phyloP scores from a whole-genome alignment of 2,797 vertebrate genomes.

The Poecilia picta region DNA sequence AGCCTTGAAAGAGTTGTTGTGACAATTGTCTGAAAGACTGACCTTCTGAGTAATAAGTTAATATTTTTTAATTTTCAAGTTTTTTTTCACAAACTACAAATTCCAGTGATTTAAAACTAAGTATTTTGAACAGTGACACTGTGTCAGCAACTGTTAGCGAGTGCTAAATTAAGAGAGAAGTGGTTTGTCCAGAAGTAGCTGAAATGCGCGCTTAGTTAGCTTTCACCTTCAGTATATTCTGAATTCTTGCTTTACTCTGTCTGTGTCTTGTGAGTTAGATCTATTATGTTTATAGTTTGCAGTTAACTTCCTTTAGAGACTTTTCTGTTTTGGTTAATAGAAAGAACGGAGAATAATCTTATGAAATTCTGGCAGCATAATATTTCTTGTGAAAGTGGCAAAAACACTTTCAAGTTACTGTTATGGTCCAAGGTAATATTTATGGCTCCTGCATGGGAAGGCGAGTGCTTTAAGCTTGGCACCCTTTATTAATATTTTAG shows the following conservation, averaged over 20 bases:
- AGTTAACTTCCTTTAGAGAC: not conserved
- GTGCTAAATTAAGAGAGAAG: not conserved
- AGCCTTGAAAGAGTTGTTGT: not conserved
- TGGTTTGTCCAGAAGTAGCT: not conserved
- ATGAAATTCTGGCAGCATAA: not conserved
- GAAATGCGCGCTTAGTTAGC: not conserved
- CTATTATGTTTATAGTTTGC: not conserved
- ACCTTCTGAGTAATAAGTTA: not conserved
- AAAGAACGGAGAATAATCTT: not conserved
- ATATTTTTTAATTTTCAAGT: not conserved
- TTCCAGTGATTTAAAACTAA: not conserved
- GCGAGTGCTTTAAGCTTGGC: not conserved
- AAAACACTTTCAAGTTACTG: not conserved
- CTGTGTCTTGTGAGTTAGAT: not conserved
- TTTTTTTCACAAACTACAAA: not conserved
- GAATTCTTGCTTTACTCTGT: not conserved
- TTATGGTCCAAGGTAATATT: not conserved
- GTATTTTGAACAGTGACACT: not conserved
- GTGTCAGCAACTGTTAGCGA: not conserved
- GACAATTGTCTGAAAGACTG: not conserved
- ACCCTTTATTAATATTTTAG: not conserved
- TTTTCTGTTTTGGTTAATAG: not conserved
- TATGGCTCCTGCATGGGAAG: not conserved
- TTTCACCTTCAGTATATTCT: not conserved
- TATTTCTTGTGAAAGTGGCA: not conserved